A percentile compares a stretch with the other conserved stretches of the same genome.
Evolutionary conservation across 2,113 vertebrate species (phyloP).

Genomic region (Sturnira hondurensis): DNA sequence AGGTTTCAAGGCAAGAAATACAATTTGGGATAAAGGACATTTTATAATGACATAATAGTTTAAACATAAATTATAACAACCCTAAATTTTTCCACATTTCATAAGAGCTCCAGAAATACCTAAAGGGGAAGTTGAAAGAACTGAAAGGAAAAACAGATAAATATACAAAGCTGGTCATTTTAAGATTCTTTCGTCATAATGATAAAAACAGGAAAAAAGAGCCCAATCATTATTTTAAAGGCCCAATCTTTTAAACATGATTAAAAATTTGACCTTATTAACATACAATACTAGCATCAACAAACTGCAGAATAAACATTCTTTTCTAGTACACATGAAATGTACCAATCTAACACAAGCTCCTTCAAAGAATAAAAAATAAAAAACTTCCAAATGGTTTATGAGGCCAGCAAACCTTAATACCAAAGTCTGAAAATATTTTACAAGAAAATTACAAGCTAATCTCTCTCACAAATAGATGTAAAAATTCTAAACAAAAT

Average conservation of each 20-base stretch:
- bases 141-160: not conserved
- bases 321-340: not conserved
- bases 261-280: not conserved
- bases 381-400: not conserved
- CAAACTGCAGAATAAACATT: not conserved
- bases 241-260: not conserved
- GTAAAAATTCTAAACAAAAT: conserved; percentile 14
- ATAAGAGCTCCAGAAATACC: not conserved
- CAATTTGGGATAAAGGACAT: not conserved
- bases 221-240: not conserved
- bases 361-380: not conserved
- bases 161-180: not conserved
- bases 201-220: not conserved
- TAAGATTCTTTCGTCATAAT: not conserved
- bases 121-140: not conserved
- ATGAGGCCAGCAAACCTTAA: not conserved
- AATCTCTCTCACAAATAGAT: not conserved
- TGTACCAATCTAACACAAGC: not conserved
- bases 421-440: conserved; percentile 14
- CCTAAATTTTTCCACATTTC: not conserved
- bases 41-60: not conserved
- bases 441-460: not conserved
- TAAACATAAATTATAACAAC: not conserved
- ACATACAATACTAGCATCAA: not conserved
- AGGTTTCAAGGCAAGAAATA: not conserved